Base-by-base conservation (phyloP, 2,113 vertebrate genomes). In the Chascanopsetta lugubris region DNA sequence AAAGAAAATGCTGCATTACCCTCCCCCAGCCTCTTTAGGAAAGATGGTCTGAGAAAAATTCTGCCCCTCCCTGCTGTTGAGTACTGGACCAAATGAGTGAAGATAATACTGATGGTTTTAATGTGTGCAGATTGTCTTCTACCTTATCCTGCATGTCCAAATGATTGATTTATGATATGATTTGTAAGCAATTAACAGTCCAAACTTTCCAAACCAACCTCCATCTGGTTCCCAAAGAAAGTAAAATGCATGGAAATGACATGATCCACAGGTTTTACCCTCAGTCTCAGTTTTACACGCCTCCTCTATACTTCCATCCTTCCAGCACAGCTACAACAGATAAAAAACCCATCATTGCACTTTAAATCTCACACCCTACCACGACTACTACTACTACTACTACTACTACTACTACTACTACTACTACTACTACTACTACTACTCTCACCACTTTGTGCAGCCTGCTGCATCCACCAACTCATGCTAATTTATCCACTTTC, bases 401-500 rank as follows among this genome's bases (percentile, higher is more conserved):
- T 15, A 38, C 34, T 13, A 38, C 7, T 17, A 12, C 51, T 26
- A 54, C 56, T n/a, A 40, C 9, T 20, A 9, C 51, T 20, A 49
- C 60, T n/a, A 32, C 10, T 36, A 13, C 6, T 15, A 36, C 34
- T 15, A 38, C 34, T 13, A 38, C 7, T 17, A 12, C 51, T 26
- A 54, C 56, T 61, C 22, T 73, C 25, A 17, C 26, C 32, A 43
- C 38, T 53, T 26, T 40, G 22, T 43, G 38, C 55, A 27, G 56
- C 21, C 24, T 49, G 11, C 34, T 59, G 32, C 53, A 56, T 69
- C 64, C 56, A 56, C 15, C 59, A 48, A 47, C 60, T 53, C 53
- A 60, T 51, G 34, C 32, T 57, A 6, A 67, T 80, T 60, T 75
- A 46, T 63, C 64, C 12, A 61, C 12, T 66, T 79, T 81, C 59